Conservation (phyloP, 2,113 vertebrate genomes). For the Diglossa brunneiventris region DNA sequence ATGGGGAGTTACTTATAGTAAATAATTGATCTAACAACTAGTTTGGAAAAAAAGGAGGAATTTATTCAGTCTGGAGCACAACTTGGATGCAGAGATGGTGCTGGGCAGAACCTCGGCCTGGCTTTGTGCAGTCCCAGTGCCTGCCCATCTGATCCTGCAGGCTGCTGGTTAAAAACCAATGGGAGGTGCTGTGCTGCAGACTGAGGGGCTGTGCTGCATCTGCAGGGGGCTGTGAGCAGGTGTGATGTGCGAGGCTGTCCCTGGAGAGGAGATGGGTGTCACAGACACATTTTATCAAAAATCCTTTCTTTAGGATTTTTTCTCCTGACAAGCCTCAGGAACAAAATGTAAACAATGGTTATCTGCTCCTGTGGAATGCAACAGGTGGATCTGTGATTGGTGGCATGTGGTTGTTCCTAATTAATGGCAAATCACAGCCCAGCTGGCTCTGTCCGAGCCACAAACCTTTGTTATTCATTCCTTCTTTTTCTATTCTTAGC, state of each 20-base stretch:
- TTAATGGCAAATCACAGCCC: too few species aligned
- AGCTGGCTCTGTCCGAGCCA: too few species aligned
- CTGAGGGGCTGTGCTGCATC: not conserved
- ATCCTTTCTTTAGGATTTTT: too few species aligned
- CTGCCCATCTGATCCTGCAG: not conserved
- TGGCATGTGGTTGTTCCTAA: too few species aligned
- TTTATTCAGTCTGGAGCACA: not conserved
- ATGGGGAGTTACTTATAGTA: not conserved
- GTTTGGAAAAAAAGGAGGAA: not conserved
- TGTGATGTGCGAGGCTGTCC: not conserved
- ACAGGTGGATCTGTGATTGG: too few species aligned
- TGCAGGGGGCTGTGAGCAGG: not conserved
- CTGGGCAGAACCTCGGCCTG: not conserved
- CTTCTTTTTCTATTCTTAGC: too few species aligned
- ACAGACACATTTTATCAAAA: too few species aligned
- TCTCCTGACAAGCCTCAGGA: too few species aligned
- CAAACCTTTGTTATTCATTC: too few species aligned
- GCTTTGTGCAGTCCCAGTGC: not conserved
- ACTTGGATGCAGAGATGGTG: fast-evolving
- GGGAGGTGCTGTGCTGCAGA: not conserved
- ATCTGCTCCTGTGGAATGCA: too few species aligned
- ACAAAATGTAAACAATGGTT: too few species aligned
- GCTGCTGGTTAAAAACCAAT: not conserved
- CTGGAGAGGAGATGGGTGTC: not conserved
- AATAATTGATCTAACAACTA: not conserved